Percentiles rank a stretch among this genome's conserved stretches.
Conservation (phyloP, 2,113 vertebrate genomes). For the Ceyx margarethae region DNA sequence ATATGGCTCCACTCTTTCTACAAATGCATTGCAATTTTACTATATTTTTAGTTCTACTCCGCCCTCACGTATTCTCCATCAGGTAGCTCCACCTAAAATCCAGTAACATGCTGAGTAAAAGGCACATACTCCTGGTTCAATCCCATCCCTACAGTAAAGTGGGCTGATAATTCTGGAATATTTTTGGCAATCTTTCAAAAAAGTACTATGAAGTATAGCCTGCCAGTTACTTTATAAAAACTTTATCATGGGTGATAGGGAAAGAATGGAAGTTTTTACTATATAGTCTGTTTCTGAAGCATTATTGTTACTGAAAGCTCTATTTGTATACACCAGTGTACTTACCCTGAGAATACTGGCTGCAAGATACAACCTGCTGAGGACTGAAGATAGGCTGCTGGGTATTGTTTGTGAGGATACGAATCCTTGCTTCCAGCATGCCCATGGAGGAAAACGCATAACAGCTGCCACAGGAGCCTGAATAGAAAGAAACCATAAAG, state of each 20-base stretch:
- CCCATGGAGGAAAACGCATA: constrained; percentile 91
- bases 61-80: not conserved
- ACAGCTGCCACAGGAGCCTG: constrained; percentile 91
- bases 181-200: not conserved
- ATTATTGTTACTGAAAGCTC: not conserved
- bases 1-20: not conserved
- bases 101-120: not conserved
- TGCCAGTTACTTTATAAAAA: not conserved
- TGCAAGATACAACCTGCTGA: constrained; percentile 94
- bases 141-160: not conserved
- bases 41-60: not conserved
- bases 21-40: not conserved
- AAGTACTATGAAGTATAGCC: not conserved
- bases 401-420: constrained; percentile 88
- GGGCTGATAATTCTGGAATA: not conserved
- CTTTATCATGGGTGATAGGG: not conserved
- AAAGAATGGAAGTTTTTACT: not conserved
- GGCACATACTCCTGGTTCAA: not conserved
- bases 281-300: not conserved
- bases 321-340: not conserved
- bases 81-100: not conserved
- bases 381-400: constrained; percentile 86
- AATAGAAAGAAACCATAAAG: not conserved
- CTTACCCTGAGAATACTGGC: constrained; percentile 92
- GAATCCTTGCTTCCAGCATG: constrained; percentile 92